A percentile compares a stretch with the other conserved stretches of the same genome.
Evolutionary conservation across 2,888 invertebrate genomes (phyloP).

Genomic region (Torymus texanus): DNA sequence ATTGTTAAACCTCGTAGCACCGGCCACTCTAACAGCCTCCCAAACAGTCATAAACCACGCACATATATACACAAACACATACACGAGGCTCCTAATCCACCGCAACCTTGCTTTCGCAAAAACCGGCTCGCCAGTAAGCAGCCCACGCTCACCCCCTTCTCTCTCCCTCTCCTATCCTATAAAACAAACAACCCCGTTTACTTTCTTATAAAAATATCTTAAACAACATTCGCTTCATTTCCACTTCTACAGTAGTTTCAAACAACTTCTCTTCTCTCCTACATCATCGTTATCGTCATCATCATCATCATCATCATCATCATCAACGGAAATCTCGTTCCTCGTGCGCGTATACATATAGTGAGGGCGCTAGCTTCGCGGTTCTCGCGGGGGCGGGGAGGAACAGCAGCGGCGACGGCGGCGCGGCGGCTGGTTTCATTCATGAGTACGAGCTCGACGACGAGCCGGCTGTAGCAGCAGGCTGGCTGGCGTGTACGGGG

Average conservation of each 20-base stretch:
- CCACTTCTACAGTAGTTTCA: too few species aligned
- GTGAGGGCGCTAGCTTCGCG: neutral
- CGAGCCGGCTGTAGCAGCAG: too few species aligned
- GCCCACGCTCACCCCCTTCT: neutral
- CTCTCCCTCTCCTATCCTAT: too few species aligned
- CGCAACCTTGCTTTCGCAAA: neutral
- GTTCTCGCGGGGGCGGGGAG: neutral
- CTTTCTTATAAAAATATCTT: too few species aligned
- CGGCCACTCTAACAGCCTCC: too few species aligned
- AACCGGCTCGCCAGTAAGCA: neutral
- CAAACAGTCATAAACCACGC: too few species aligned
- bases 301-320: neutral
- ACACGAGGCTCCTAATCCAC: neutral
- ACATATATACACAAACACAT: too few species aligned
- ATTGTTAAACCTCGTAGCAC: too few species aligned
- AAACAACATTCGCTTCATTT: too few species aligned
- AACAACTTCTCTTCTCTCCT: too few species aligned
- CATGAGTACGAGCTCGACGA: slow-evolving; percentile 10
- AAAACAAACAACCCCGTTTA: too few species aligned
- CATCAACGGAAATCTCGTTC: slow-evolving; percentile 33
- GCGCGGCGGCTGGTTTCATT: slow-evolving; percentile 32
- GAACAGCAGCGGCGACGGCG: neutral
- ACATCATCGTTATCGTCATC: neutral
- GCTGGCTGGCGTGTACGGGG: neutral
- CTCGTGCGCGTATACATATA: neutral